Evolutionary conservation across 2,113 vertebrate species (phyloP).

Genomic region (Bufo gargarizans): DNA sequence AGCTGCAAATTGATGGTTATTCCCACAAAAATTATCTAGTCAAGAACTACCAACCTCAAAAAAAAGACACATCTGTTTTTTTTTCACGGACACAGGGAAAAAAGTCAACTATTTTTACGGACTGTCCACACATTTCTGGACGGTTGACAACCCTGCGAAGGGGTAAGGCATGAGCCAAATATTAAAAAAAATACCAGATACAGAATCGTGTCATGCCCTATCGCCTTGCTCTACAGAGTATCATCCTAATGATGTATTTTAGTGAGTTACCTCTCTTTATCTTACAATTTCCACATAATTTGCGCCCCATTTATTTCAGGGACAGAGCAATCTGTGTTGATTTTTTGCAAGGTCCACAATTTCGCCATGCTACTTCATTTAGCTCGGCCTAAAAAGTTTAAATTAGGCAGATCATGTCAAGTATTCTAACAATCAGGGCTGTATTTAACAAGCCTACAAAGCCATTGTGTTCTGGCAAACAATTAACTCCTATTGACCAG

Average conservation of each 20-base stretch:
- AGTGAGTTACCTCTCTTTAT: background rate
- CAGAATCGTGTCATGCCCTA: no score
- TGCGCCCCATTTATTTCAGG: slow-evolving; percentile 7
- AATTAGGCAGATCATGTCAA: slow-evolving; percentile 3
- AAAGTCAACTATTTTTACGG: no score
- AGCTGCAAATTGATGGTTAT: no score
- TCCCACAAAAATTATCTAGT: no score
- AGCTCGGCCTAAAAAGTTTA: slow-evolving; percentile 8
- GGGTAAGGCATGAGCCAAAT: no score
- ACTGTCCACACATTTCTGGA: no score
- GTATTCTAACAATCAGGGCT: slow-evolving; percentile 22
- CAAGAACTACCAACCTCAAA: no score
- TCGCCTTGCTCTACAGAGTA: no score
- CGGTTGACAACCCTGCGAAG: no score
- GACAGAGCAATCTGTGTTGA: slow-evolving; percentile 17
- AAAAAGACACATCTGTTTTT: no score
- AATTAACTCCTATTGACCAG: background rate
- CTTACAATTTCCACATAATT: background rate
- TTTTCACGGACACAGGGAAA: no score
- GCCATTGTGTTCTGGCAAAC: slow-evolving; percentile 17
- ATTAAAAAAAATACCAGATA: no score
- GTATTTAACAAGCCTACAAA: background rate
- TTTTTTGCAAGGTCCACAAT: background rate
- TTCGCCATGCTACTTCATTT: slow-evolving; percentile 37
- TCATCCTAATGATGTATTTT: background rate